Conservation (phyloP, 1,140 invertebrate genomes). For the Anadara kagoshimensis region DNA sequence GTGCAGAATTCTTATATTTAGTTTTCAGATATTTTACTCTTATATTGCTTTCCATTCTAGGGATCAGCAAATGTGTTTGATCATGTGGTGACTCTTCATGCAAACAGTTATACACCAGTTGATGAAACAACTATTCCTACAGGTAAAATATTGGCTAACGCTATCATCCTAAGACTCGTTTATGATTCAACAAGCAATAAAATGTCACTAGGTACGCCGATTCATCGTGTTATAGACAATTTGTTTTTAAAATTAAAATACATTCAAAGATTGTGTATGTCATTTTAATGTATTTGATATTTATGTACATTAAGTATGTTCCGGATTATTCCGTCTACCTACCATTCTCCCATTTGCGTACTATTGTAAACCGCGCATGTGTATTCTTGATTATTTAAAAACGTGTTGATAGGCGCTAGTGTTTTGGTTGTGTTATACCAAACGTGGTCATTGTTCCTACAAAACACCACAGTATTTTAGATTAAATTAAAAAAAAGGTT, state of each 20-base stretch:
- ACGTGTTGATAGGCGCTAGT: no score
- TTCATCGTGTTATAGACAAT: background rate
- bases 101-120: constrained; percentile 85
- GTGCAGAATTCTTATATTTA: no score
- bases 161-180: background rate
- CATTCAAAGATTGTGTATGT: background rate
- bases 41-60: no score
- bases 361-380: no score
- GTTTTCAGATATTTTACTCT: no score
- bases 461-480: no score
- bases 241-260: background rate
- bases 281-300: background rate
- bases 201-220: background rate
- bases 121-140: constrained; percentile 85
- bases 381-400: no score
- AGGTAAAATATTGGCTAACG: constrained; percentile 59
- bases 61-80: constrained; percentile 77
- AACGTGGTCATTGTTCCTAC: no score
- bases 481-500: no score
- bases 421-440: no score
- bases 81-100: constrained; percentile 84
- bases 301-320: background rate
- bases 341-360: no score
- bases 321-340: no score
- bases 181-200: background rate